phyloP scores from a whole-genome alignment of 2,888 invertebrate species.

The Acleris literana region DNA sequence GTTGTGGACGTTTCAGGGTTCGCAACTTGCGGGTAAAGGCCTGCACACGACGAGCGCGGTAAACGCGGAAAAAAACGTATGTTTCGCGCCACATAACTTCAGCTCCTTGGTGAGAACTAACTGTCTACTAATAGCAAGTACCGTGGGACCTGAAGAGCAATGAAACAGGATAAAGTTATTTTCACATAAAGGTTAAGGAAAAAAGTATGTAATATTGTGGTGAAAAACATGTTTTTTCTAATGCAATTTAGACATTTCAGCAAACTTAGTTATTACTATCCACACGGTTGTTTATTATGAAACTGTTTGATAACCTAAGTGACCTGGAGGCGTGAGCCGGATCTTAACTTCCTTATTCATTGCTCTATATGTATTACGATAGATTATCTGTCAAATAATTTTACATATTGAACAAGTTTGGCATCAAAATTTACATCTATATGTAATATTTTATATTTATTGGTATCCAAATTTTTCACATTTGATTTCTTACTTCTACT shows the following conservation, averaged over 20 bases:
- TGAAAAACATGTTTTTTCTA: too few species aligned
- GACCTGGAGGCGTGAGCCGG: too few species aligned
- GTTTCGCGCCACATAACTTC: slow-evolving; percentile 66
- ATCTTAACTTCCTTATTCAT: slow-evolving; percentile 19
- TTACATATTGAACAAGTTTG: background rate
- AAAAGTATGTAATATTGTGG: too few species aligned
- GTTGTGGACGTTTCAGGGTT: slow-evolving; percentile 60
- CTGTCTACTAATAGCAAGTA: slow-evolving; percentile 65
- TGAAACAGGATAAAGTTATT: slow-evolving; percentile 44
- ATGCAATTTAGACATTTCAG: background rate
- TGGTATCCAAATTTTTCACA: slow-evolving; percentile 8
- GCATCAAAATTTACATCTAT: slow-evolving; percentile 15
- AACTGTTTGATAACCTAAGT: too few species aligned
- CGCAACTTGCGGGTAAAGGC: slow-evolving; percentile 69
- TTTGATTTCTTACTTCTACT: slow-evolving; percentile 29
- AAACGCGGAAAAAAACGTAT: slow-evolving; percentile 72
- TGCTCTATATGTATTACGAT: slow-evolving; percentile 8
- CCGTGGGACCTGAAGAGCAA: slow-evolving; percentile 38
- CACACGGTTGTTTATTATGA: too few species aligned
- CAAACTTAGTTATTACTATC: too few species aligned
- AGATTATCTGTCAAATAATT: background rate
- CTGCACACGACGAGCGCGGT: slow-evolving; percentile 75
- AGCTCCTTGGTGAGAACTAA: slow-evolving; percentile 81
- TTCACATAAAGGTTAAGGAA: background rate
- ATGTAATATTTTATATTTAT: background rate